Base-by-base conservation (phyloP, 2,797 vertebrate species). In the Sylvilagus floridanus region DNA sequence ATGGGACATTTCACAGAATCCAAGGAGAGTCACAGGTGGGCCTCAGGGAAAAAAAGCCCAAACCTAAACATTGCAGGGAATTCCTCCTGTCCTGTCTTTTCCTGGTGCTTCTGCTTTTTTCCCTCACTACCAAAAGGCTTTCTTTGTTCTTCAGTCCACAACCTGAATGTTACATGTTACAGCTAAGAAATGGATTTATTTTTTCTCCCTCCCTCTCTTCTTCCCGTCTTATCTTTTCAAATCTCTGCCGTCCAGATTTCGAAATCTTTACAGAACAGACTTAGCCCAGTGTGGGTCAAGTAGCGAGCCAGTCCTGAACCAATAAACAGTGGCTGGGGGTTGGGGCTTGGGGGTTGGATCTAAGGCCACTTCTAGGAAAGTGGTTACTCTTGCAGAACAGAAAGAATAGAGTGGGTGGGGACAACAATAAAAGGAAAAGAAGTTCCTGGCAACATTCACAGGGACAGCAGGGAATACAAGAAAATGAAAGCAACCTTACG, bases 341-440 rank as follows among this genome's bases (percentile, higher is more conserved):
- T 47, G 35, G 71, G 77, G 68, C 35, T 3, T 2, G 62, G 22
- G 76, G 24, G 2, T 11, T 2, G 22, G 26, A 76, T 76, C 47
- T 88, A 90, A 94, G 78, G 84, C n/a, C 84, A 78, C 13, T 73
- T 66, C 42, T 66, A n/a, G 84, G 63, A 68, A 90, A 92, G 42
- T 2, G 7, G 57, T 82, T n/a, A 30, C 5, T 86, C 26, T 9
- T 16, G 17, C 42, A 35, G 32, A 83, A 57, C 66, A 0, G 3
- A 76, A 78, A 69, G 68, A 42, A 60, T 10, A 22, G 37, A 69
- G 88, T 26, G 32, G 30, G 22, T 7, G 7, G 42, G 17, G 28
- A 63, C 10, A 94, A 81, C 21, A 77, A 35, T 32, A 71, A 35
- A 71, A 0, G 13, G 37, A 84, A 85, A 50, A 86, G 63, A 88